These are phyloP conservation scores for Bettongia penicillata DNA, from an alignment of 2,113 vertebrate genomes.

Conservation along the genomic window DNA sequence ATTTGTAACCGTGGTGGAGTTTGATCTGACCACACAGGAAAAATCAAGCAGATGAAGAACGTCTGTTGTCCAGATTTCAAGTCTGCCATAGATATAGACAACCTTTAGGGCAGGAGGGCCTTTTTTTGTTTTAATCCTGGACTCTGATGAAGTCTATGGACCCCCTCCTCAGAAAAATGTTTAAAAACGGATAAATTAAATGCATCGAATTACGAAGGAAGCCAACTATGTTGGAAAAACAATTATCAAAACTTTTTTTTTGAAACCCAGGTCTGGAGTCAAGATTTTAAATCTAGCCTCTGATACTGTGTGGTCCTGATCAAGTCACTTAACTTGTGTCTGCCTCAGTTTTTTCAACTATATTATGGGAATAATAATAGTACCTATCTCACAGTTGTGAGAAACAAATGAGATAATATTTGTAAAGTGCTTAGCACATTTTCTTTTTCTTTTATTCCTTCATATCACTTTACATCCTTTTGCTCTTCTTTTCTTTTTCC, in stretches of 20 bases:
- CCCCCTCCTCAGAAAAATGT: neutral
- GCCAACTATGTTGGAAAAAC: neutral
- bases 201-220: neutral
- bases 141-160: neutral
- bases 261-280: no score
- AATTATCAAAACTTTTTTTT: no score
- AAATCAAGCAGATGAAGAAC: neutral
- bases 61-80: neutral
- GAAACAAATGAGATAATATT: neutral
- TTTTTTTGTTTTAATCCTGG: neutral
- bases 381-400: neutral
- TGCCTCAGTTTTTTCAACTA: neutral
- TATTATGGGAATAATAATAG: neutral
- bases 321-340: no score
- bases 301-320: no score
- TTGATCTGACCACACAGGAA: neutral
- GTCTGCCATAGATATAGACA: neutral
- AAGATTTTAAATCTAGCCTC: no score
- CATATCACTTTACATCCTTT: no score
- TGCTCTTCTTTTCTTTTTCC: neutral
- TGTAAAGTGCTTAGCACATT: neutral
- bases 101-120: neutral
- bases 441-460: no score
- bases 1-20: neutral
- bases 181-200: neutral